Evolutionary conservation across 2,888 invertebrate genomes (phyloP), one percentile per base, ranked within the genome.

Genomic region (Idaea straminata): DNA sequence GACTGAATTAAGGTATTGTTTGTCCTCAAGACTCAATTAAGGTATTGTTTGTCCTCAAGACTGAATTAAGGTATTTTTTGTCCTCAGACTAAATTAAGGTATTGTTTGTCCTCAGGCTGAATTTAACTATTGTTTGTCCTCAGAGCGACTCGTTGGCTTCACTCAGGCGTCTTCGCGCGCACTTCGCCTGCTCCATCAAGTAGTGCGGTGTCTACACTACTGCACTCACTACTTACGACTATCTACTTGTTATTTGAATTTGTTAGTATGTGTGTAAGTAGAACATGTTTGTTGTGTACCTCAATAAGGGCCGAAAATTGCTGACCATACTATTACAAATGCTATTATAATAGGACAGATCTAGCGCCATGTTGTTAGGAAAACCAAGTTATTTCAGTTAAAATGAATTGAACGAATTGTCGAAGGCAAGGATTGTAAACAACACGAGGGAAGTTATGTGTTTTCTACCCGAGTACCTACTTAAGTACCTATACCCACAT

Each of bases 151-250:
- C 83, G 64, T 57, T 74, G 74, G 69, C 82, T 68, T 79, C 88
- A 72, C 82, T 90, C 83, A 84, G 78, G 67, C 85, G 87, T 62
- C 83, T 90, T 77, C 89, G 90, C 72, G 90, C 89, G 72, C 89
- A 85, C 70, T 90, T 89, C 82, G 76, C 89, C 64, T 86, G 90
- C 84, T 86, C 88, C 74, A 87, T 84, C 82, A 87, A 89, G 86
- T 90, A 89, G 86, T 89, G 82, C 86, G 57, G 3, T 15, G 59
- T 25, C 16, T 36, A 34, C 61, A 4, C 13, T 61, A 57, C 38
- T 7, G 61, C 59, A 57, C 47, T 25, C 59, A 5, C 59, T 34
- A 15, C 57, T 15, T 15, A 57, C 34, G 13, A 35, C 25, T 57
- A 15, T 47, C 25, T 57, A 34, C 66, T 69, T 59, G 64, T 59